Conservation (phyloP, 2,797 vertebrate genomes). For the Sebastes oblongus region DNA sequence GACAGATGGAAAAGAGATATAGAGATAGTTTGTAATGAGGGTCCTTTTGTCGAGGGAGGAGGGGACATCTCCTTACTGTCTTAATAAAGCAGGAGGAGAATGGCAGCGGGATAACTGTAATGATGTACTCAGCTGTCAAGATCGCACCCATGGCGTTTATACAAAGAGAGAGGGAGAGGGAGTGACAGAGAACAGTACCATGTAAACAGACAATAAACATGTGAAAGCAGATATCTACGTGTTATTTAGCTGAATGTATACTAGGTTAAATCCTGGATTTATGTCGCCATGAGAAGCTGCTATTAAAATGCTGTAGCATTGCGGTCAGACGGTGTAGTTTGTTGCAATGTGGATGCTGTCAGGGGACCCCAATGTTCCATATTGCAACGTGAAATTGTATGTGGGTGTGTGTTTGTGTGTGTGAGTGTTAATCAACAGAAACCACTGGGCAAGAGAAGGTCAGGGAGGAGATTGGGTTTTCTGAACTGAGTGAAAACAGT, state of each 20-base stretch:
- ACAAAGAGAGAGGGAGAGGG: slow-evolving; percentile 1
- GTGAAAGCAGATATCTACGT: neutral
- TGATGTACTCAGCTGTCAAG: slow-evolving; percentile 55
- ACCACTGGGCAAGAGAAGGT: slow-evolving; percentile 67
- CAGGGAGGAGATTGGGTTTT: slow-evolving; percentile 76
- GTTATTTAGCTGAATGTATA: neutral
- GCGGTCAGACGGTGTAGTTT: slow-evolving; percentile 14
- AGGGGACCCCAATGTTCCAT: slow-evolving; percentile 22
- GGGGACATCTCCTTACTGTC: slow-evolving; percentile 42
- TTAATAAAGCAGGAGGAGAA: slow-evolving; percentile 60
- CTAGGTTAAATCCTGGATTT: neutral
- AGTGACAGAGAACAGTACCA: neutral
- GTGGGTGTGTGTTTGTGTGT: slow-evolving; percentile 2
- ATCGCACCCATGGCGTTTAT: slow-evolving; percentile 47
- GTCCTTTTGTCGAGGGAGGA: slow-evolving; percentile 53
- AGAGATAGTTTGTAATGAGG: slow-evolving; percentile 60
- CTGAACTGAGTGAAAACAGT: slow-evolving; percentile 65
- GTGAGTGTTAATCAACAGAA: slow-evolving; percentile 68
- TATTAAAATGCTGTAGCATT: neutral
- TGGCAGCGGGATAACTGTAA: slow-evolving; percentile 51
- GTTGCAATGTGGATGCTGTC: slow-evolving; percentile 23
- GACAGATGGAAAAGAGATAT: slow-evolving; percentile 47
- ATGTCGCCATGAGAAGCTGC: neutral
- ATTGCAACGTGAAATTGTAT: slow-evolving; percentile 39
- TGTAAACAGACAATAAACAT: neutral